A percentile compares a stretch with the other conserved stretches of the same genome.
Evolutionary conservation across 2,113 vertebrate genomes (phyloP).

Genomic region (Neogobius melanostomus): DNA sequence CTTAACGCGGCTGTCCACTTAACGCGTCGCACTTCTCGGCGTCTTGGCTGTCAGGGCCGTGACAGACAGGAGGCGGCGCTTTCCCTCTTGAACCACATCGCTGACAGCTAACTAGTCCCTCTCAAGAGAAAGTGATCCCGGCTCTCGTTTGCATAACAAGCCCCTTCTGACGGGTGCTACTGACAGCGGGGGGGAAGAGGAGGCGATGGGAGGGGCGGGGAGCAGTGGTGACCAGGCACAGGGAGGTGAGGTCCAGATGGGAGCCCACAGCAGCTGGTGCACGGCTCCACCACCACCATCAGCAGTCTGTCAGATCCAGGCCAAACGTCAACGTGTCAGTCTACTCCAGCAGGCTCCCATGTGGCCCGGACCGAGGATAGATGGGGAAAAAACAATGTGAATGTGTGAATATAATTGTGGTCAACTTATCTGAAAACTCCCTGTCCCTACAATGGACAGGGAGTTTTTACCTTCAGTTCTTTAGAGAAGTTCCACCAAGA

Average conservation of each 20-base stretch:
- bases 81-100: constrained; percentile 27
- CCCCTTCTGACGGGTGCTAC: constrained; percentile 54
- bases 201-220: constrained; percentile 51
- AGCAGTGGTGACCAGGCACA: constrained; percentile 46
- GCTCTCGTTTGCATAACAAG: constrained; percentile 96
- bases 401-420: too few relatives aligned
- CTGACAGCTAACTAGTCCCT: constrained; percentile 81
- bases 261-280: constrained; percentile 84
- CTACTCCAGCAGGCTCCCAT: constrained; percentile 6
- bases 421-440: too few relatives aligned
- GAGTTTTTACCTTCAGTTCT: too few relatives aligned
- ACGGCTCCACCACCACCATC: constrained; percentile 33
- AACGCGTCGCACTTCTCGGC: not conserved
- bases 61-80: constrained; percentile 34
- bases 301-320: constrained; percentile 56
- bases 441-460: too few relatives aligned
- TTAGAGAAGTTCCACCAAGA: too few relatives aligned
- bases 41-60: constrained; percentile 16
- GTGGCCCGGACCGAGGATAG: not conserved
- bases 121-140: constrained; percentile 74
- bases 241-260: constrained; percentile 76
- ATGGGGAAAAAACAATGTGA: too few relatives aligned
- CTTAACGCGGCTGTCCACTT: not conserved
- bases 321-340: constrained; percentile 48
- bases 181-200: constrained; percentile 18